Percentiles rank a stretch among this genome's conserved stretches.
phyloP scores from a whole-genome alignment of 2,797 vertebrate species.

The Hipposideros larvatus region DNA sequence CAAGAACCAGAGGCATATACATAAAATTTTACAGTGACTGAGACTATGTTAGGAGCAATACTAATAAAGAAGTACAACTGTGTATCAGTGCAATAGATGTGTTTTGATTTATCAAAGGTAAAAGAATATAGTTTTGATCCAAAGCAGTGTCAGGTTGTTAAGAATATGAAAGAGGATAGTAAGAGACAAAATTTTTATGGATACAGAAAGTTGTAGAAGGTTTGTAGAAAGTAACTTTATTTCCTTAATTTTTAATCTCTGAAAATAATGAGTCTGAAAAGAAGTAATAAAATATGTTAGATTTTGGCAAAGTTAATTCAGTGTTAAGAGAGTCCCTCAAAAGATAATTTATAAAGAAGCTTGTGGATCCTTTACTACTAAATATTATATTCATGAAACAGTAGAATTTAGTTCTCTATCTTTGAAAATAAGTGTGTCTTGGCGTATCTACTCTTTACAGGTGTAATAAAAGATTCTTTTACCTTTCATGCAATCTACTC shows the following conservation, averaged over 20 bases:
- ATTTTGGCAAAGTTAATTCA: not conserved
- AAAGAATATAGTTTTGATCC: not conserved
- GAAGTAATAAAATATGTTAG: not conserved
- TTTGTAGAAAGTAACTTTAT: not conserved
- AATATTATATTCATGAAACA: not conserved
- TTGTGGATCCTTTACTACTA: not conserved
- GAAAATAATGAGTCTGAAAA: conserved; percentile 42
- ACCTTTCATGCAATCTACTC: not conserved
- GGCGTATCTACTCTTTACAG: not conserved
- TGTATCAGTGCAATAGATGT: not conserved
- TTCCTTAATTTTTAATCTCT: conserved; percentile 2
- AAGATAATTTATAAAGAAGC: not conserved
- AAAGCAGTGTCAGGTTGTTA: not conserved
- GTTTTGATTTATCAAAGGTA: not conserved
- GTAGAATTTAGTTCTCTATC: not conserved
- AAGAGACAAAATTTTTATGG: not conserved
- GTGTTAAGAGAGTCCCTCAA: not conserved
- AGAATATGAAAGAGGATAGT: not conserved
- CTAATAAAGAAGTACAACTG: not conserved
- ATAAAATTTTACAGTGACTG: not conserved
- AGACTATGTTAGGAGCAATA: not conserved
- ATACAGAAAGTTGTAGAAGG: not conserved
- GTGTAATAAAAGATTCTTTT: not conserved
- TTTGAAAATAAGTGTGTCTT: conserved; percentile 28
- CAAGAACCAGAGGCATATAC: not conserved